Evolutionary conservation across 2,888 invertebrate genomes (phyloP).

Genomic region (Coleophora flavipennella): DNA sequence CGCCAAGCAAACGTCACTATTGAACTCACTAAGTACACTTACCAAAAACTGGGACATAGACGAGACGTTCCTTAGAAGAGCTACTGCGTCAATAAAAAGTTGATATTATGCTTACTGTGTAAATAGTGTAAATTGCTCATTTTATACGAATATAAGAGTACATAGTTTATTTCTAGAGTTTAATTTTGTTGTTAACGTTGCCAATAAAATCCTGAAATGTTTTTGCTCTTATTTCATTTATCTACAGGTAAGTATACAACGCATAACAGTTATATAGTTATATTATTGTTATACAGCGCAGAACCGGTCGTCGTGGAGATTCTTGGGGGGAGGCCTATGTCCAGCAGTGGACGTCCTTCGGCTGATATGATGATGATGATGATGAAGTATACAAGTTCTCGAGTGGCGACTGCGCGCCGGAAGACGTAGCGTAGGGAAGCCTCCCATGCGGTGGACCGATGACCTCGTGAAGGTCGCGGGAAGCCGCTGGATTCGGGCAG

Average conservation of each 20-base stretch:
- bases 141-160: slow-evolving; percentile 38
- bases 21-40: slow-evolving; percentile 37
- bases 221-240: slow-evolving; percentile 5
- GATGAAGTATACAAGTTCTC: too few relatives aligned
- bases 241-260: background rate
- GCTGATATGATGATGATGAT: too few relatives aligned
- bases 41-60: slow-evolving; percentile 50
- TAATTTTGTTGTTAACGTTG: slow-evolving; percentile 45
- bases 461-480: too few relatives aligned
- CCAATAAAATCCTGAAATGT: slow-evolving; percentile 18
- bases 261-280: too few relatives aligned
- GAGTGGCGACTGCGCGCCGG: too few relatives aligned
- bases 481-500: too few relatives aligned
- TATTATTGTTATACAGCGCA: too few relatives aligned
- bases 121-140: slow-evolving; percentile 64
- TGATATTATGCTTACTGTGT: slow-evolving; percentile 40
- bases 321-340: too few relatives aligned
- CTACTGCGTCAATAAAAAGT: slow-evolving; percentile 21
- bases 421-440: too few relatives aligned
- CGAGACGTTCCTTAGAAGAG: slow-evolving; percentile 36
- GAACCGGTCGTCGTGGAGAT: too few relatives aligned
- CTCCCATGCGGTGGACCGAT: too few relatives aligned
- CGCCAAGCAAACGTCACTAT: slow-evolving; percentile 30
- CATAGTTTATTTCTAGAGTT: slow-evolving; percentile 54
- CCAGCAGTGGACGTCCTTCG: too few relatives aligned